Conservation (phyloP, 2,113 vertebrate species). For the Perognathus longimembris region DNA sequence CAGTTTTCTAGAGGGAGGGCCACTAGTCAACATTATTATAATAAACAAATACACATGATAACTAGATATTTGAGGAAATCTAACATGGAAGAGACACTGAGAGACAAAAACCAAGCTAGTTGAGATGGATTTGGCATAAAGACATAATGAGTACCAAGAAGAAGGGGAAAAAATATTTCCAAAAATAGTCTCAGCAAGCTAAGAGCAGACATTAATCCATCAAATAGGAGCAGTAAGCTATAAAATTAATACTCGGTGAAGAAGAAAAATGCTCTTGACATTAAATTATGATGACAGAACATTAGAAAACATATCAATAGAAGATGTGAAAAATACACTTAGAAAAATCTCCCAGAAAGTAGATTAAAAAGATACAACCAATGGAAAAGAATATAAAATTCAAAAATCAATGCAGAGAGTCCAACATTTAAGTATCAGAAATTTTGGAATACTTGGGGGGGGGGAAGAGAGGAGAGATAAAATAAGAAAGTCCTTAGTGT, state of each 20-base stretch:
- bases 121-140: background rate
- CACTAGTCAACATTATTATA: background rate
- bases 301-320: conserved; percentile 30
- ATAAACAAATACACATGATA: background rate
- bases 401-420: background rate
- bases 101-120: background rate
- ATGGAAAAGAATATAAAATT: background rate
- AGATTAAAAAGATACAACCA: background rate
- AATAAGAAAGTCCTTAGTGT: background rate
- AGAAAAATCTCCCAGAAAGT: conserved; percentile 4
- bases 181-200: background rate
- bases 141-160: background rate
- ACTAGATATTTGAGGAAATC: background rate
- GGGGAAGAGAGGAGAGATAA: background rate
- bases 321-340: background rate
- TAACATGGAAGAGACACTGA: background rate
- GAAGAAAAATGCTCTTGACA: background rate
- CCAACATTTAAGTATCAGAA: background rate
- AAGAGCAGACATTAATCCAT: background rate
- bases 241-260: conserved; percentile 11
- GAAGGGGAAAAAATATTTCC: background rate
- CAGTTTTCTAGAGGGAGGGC: background rate
- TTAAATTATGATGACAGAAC: background rate
- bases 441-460: background rate
- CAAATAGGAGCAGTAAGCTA: background rate